Base-by-base conservation (phyloP, 30 jellyfish, hydroid and myxozoan species). In the Hydractinia echinata region DNA sequence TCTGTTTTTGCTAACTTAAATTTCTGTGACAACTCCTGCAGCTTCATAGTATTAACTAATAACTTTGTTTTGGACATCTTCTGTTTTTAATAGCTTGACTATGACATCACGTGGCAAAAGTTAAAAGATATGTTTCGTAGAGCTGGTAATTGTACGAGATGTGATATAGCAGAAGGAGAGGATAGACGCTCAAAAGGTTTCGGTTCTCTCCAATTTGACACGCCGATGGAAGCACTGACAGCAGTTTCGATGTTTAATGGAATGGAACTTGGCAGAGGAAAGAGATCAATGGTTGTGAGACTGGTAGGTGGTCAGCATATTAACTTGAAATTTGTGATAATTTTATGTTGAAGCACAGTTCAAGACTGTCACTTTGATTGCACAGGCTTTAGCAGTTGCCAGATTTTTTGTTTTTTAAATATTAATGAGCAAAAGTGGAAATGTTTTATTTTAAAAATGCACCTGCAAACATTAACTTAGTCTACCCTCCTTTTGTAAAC, bases 171-270 rank as follows among this genome's bases (percentile, higher is more conserved):
- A 56, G 94, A 79, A 73, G 98, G 85, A 50, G 82, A 73, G 30
- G 95, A 87, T 68, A 80, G 55, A 13, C 82, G 84, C 49, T 92
- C 98, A 56, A 92, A 92, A 66, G 98, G 98, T 13, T 92, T 71
- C 77, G 98, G 98, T 6, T 73, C 92, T 4, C 96, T 87, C 51
- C 95, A 84, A 10, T 92, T 87, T 80, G 96, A 89, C 81, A 83
- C 96, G 0, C 98, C 98, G 20, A 80, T 85, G 85, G 98, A 92
- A 76, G 98, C 98, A 16, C 61, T 92, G 82, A 88, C 74, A 13
- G 96, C 96, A 54, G 93, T 92, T 79, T 96, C 96, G 5, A 67
- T 87, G 89, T 87, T 86, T 71, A 92, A 92, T 87, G 96, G 96
- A 6, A 56, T 21, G 61, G 95, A 79, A 20, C 73, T 92, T 70